Conservation (phyloP, 2,797 vertebrate species). For the Gadopsis bispinosus region DNA sequence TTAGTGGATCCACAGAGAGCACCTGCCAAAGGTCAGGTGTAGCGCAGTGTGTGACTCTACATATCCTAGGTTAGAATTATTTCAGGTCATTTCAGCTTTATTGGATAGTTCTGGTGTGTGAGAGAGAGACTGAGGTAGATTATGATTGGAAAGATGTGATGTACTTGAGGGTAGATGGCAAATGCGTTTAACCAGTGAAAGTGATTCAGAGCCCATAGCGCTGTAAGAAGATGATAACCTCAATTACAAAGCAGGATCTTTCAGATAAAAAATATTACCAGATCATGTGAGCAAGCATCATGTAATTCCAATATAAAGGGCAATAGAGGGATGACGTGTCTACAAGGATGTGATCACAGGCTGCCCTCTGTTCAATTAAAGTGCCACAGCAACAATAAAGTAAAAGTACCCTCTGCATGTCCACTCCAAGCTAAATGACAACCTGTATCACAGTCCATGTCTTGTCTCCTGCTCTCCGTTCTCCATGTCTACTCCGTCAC, state of each 20-base stretch:
- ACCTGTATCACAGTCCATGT: constrained; percentile 31
- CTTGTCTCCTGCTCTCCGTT: constrained; percentile 47
- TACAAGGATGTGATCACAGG: background rate
- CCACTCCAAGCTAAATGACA: background rate
- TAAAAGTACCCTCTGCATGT: background rate
- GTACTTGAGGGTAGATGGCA: background rate
- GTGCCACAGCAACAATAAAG: background rate
- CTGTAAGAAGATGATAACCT: constrained; percentile 1
- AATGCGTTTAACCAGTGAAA: constrained; percentile 26
- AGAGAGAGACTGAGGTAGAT: background rate
- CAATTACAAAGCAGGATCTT: constrained; percentile 30
- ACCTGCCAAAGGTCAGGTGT: constrained; percentile 60
- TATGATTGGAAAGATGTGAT: constrained; percentile 8
- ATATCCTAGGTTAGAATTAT: constrained; percentile 49
- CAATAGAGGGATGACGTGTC: constrained; percentile 21
- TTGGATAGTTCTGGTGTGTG: constrained; percentile 12
- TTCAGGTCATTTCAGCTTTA: constrained; percentile 40
- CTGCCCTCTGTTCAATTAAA: constrained; percentile 11
- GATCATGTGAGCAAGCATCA: constrained; percentile 14
- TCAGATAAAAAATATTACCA: constrained; percentile 8
- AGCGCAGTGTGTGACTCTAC: constrained; percentile 16
- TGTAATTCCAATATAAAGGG: constrained; percentile 11
- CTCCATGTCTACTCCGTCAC: constrained; percentile 61
- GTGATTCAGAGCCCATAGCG: constrained; percentile 2
- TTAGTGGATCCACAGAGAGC: constrained; percentile 33